Evolutionary conservation across 1,140 invertebrate genomes (phyloP).

Genomic region (Zaprionus taronus): DNA sequence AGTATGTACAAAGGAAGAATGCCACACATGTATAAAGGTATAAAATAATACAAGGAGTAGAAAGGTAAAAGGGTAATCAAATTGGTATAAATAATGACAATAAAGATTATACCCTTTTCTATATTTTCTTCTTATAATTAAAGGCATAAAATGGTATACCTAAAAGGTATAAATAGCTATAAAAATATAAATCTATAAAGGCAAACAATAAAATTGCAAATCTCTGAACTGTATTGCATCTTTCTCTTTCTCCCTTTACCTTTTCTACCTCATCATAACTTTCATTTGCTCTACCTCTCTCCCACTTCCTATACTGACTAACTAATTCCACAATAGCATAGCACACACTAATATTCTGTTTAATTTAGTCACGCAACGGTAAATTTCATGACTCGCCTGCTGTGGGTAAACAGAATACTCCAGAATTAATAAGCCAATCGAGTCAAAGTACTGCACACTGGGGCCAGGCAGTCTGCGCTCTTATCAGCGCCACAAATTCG

Average conservation of each 20-base stretch:
- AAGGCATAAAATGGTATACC: too few species aligned
- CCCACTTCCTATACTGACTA: slow-evolving; percentile 1
- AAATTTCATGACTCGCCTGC: slow-evolving; percentile 4
- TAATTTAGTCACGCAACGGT: slow-evolving; percentile 11
- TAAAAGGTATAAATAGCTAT: too few species aligned
- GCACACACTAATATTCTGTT: background rate
- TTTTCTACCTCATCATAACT: background rate
- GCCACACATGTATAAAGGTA: background rate
- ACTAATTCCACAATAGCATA: background rate
- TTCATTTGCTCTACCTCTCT: background rate
- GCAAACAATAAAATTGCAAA: background rate
- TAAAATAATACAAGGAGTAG: background rate
- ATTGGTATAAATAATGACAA: background rate
- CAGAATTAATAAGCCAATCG: slow-evolving; percentile 12
- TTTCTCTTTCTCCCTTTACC: background rate
- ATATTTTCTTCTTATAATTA: too few species aligned
- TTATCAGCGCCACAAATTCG: background rate
- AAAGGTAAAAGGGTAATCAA: background rate
- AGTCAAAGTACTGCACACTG: background rate
- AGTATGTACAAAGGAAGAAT: background rate
- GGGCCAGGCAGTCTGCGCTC: slow-evolving; percentile 53
- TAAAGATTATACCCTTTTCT: too few species aligned
- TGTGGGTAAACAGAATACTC: slow-evolving; percentile 40
- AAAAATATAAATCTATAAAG: background rate
- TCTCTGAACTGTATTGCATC: too few species aligned